A percentile compares a stretch with the other conserved stretches of the same genome.
These are phyloP conservation scores for Cardinalis cardinalis DNA, from an alignment of 2,113 vertebrate genomes.

Conservation along the genomic window DNA sequence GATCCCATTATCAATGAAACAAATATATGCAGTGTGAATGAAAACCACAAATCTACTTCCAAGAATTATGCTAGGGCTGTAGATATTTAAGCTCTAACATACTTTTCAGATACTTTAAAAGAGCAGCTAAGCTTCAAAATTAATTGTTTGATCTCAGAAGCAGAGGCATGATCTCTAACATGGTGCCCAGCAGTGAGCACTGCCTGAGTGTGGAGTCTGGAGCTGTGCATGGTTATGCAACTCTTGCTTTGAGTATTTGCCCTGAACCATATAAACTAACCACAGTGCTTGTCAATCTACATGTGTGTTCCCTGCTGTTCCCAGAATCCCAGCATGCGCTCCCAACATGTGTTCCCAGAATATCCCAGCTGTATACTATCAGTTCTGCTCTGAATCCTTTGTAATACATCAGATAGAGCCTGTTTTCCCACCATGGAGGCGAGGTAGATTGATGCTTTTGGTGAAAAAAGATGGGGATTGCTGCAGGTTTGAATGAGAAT, in stretches of 20 bases:
- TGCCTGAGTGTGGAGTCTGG: background rate
- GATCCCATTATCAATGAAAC: background rate
- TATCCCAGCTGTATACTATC: conserved; percentile 54
- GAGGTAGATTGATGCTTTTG: background rate
- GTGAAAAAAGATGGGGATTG: background rate
- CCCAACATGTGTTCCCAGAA: conserved; percentile 49
- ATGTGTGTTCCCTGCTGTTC: conserved; percentile 52
- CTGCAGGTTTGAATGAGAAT: background rate
- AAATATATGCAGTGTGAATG: background rate
- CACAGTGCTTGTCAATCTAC: conserved; percentile 19
- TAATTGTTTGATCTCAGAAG: background rate
- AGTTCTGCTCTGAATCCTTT: conserved; percentile 56
- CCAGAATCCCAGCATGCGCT: conserved; percentile 47
- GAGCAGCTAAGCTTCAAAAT: background rate
- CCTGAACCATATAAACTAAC: conserved; percentile 33
- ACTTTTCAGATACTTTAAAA: background rate
- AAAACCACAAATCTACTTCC: background rate
- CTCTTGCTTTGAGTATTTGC: conserved; percentile 26
- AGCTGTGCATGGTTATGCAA: background rate
- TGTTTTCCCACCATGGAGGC: conserved; percentile 51
- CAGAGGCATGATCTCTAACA: background rate
- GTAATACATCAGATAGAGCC: conserved; percentile 36
- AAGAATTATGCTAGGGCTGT: background rate
- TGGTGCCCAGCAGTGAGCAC: background rate
- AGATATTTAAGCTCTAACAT: background rate